Conservation (phyloP, 1,140 invertebrate species). For the Drosophila triauraria region DNA sequence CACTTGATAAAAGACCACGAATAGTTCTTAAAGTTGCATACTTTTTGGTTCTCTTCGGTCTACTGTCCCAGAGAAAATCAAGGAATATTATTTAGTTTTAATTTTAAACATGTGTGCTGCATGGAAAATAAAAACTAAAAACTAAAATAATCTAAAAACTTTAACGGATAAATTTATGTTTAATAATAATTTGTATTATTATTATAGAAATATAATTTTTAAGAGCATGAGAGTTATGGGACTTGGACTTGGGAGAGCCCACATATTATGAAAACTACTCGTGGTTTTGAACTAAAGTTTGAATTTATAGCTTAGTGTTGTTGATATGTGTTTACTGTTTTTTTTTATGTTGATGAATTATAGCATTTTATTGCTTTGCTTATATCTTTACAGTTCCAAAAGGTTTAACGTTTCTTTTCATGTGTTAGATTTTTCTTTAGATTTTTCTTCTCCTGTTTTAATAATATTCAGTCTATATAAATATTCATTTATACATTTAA, state of each 20-base stretch:
- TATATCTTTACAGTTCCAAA: conserved; percentile 52
- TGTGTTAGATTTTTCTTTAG: conserved; percentile 49
- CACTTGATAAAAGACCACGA: conserved; percentile 3
- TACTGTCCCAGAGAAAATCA: background rate
- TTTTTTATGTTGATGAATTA: conserved; percentile 55
- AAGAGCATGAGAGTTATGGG: too few relatives aligned
- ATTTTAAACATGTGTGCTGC: too few relatives aligned
- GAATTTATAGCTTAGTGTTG: conserved; percentile 38
- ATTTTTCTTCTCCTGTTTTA: conserved; percentile 62
- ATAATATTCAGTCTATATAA: conserved; percentile 84
- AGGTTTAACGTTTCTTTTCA: conserved; percentile 32
- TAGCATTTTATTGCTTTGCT: conserved; percentile 35
- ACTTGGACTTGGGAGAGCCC: background rate
- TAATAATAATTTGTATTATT: too few relatives aligned
- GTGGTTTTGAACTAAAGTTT: conserved; percentile 16
- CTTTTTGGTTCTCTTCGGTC: background rate
- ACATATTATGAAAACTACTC: background rate
- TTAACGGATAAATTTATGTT: too few relatives aligned
- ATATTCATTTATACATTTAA: conserved; percentile 81
- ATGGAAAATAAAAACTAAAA: too few relatives aligned
- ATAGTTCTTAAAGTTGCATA: background rate
- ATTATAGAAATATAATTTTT: too few relatives aligned
- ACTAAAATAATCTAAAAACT: too few relatives aligned
- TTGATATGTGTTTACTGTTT: conserved; percentile 77
- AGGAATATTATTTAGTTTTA: background rate